These are phyloP conservation scores for Anagrus nilaparvatae DNA, from an alignment of 1,140 invertebrate genomes.

Conservation along the genomic window DNA sequence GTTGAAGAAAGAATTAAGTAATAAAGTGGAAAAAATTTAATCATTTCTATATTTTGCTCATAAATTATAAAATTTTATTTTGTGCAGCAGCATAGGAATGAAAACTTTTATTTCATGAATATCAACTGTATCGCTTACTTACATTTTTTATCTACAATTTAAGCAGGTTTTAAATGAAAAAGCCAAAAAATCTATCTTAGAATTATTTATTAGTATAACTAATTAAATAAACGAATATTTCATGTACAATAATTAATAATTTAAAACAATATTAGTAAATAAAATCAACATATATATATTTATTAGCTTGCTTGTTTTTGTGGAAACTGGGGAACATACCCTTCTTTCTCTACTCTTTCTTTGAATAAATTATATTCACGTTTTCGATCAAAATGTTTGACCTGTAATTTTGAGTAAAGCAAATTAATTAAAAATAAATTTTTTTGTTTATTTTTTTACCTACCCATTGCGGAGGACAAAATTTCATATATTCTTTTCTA, in stretches of 20 bases:
- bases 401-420: constrained; percentile 37
- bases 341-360: constrained; percentile 74
- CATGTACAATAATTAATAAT: constrained; percentile 3
- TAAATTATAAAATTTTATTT: too few species aligned
- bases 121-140: too few species aligned
- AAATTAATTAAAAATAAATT: constrained; percentile 1
- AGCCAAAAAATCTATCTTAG: too few species aligned
- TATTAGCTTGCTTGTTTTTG: constrained; percentile 14
- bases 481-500: constrained; percentile 68
- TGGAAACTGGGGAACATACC: constrained; percentile 57
- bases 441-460: constrained; percentile 16
- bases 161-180: too few species aligned
- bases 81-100: too few species aligned
- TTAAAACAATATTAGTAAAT: constrained; percentile 12
- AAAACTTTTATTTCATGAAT: too few species aligned
- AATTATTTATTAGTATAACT: too few species aligned
- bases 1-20: too few species aligned
- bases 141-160: too few species aligned
- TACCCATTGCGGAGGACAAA: constrained; percentile 79
- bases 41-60: too few species aligned
- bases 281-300: too few species aligned
- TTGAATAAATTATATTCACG: constrained; percentile 80
- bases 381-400: constrained; percentile 89
- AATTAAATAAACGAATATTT: constrained; percentile 7
- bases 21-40: too few species aligned